A percentile compares a stretch with the other conserved stretches of the same genome.
These are phyloP conservation scores for Chrysopilus asiliformis DNA, from an alignment of 2,888 invertebrate genomes.

Conservation along the genomic window DNA sequence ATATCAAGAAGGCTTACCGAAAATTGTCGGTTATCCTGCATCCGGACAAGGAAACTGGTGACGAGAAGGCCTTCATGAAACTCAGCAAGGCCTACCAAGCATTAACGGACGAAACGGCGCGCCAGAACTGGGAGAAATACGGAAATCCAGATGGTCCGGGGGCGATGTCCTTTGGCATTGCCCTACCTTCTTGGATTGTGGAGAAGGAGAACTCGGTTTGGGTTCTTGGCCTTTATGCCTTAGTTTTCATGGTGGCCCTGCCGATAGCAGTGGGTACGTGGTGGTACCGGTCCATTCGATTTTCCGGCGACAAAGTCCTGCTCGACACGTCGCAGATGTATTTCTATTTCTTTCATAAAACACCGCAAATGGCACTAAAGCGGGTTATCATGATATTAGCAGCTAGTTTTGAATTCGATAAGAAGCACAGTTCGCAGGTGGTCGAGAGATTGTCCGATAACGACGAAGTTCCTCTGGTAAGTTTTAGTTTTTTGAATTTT, in stretches of 20 bases:
- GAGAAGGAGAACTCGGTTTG: conserved; percentile 98
- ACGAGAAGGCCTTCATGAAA: conserved; percentile 95
- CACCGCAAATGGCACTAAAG: conserved; percentile 88
- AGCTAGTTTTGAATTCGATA: conserved; percentile 93
- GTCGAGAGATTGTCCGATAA: conserved; percentile 86
- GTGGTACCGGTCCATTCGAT: conserved; percentile 98
- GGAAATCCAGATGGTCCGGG: conserved; percentile 99
- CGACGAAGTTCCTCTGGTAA: conserved; percentile 82
- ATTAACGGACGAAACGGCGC: conserved; percentile 92
- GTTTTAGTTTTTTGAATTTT: conserved; percentile 20
- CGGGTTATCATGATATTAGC: conserved; percentile 93
- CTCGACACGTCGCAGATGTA: conserved; percentile 95
- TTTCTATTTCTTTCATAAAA: conserved; percentile 90
- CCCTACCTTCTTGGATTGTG: conserved; percentile 98
- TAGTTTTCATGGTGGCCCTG: conserved; percentile 96
- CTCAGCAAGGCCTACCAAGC: conserved; percentile 88
- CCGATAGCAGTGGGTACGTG: conserved; percentile 84
- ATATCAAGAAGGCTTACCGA: conserved; percentile 92
- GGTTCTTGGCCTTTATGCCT: conserved; percentile 88
- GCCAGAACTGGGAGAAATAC: conserved; percentile 97
- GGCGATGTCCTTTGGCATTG: conserved; percentile 98
- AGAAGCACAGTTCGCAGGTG: conserved; percentile 87
- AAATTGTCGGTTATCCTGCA: conserved; percentile 86
- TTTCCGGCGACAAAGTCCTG: conserved; percentile 92
- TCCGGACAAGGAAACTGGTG: conserved; percentile 96